phyloP scores from a whole-genome alignment of 2,888 invertebrate species.

The Bellardia bayeri region DNA sequence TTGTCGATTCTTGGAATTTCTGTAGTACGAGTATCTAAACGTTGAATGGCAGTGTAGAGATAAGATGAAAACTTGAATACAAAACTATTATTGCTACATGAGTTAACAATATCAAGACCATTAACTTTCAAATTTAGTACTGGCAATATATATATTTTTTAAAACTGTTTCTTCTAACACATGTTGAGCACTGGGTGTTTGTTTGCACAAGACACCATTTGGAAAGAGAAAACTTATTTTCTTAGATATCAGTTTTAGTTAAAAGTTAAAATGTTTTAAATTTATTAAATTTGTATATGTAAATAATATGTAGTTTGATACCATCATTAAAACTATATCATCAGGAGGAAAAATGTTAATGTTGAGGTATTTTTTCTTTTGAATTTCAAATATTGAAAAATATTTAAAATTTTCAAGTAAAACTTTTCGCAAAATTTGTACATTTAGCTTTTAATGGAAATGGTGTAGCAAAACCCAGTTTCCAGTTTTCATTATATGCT shows the following conservation, averaged over 20 bases:
- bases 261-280: no score
- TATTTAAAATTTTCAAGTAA: no score
- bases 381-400: no score
- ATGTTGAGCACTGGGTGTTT: neutral
- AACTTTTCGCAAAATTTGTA: no score
- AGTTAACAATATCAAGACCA: slow-evolving; percentile 51
- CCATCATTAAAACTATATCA: no score
- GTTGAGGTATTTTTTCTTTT: no score
- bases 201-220: neutral
- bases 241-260: no score
- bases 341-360: no score
- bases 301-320: no score
- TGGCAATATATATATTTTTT: slow-evolving; percentile 12
- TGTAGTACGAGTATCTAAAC: neutral
- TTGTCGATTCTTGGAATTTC: neutral
- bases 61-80: neutral
- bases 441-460: neutral
- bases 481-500: neutral
- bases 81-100: slow-evolving; percentile 46
- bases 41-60: neutral
- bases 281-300: no score
- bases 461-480: neutral
- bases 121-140: slow-evolving; percentile 38
- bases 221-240: no score
- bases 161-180: neutral